A percentile compares a stretch with the other conserved stretches of the same genome.
These are phyloP conservation scores for Hyposoter dolosus DNA, from an alignment of 2,888 invertebrate genomes.

Conservation along the genomic window DNA sequence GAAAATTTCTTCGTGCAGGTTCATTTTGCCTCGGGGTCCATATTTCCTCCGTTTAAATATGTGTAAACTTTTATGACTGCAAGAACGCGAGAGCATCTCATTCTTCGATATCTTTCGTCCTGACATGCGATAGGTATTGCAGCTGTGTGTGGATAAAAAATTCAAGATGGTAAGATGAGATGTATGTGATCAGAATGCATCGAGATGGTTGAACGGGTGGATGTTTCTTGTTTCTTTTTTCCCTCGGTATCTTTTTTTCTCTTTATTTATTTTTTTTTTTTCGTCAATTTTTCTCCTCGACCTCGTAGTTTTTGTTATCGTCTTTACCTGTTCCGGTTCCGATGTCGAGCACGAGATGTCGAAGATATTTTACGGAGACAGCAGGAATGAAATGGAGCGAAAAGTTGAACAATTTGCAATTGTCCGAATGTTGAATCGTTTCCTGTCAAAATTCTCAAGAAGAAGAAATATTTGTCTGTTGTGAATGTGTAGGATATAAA, in stretches of 20 bases:
- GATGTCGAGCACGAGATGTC: constrained; percentile 22
- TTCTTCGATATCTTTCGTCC: constrained; percentile 37
- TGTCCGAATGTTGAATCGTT: neutral
- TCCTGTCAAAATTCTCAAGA: neutral
- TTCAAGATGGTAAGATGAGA: constrained; percentile 63
- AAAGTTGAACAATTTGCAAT: neutral
- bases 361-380: neutral
- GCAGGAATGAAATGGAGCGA: neutral
- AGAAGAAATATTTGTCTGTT: constrained; percentile 2
- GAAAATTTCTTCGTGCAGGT: neutral
- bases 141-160: constrained; percentile 42
- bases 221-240: neutral
- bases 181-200: constrained; percentile 66
- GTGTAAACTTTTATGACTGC: neutral
- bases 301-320: neutral
- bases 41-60: neutral
- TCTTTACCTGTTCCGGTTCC: constrained; percentile 15
- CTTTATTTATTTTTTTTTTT: neutral
- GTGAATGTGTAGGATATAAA: neutral
- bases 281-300: constrained; percentile 10
- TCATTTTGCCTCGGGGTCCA: neutral
- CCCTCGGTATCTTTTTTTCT: neutral
- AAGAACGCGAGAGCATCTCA: constrained; percentile 35
- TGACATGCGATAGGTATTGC: neutral
- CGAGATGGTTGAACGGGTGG: constrained; percentile 16